Evolutionary conservation across 1,140 invertebrate genomes (phyloP), one percentile per base, ranked within the genome.

Genomic region (Diabrotica virgifera): DNA sequence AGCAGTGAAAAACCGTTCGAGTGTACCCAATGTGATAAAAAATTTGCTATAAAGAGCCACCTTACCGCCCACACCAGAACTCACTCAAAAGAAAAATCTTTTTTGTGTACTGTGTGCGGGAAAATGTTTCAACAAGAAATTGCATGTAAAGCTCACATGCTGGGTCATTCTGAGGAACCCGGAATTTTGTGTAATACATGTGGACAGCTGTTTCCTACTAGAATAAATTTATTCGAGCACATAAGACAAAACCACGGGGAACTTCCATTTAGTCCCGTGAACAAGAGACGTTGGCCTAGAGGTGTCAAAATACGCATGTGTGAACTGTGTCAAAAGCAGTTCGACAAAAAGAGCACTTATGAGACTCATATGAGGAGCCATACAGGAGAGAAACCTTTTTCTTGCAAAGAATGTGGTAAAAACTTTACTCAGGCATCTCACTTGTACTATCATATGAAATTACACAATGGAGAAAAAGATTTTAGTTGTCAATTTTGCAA

Each of bases 291-390:
- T 46, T 46, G 40, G 40, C 40, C 40, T 8, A 46, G n/a, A 46
- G 40, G 40, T 10, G 40, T 46, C n/a, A 46, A 5, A 46, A 46
- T n/a, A 10, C 40, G 40, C 8, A 46, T 46, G 40, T 46, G 40
- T n/a, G 40, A 46, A n/a, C n/a, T 46, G 40, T 46, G 40, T n/a
- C 40, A 46, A 46, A 46, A 46, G n/a, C 40, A 46, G n/a, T 46
- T 46, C n/a, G 40, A 63, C 55, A 64, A 46, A 60, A 71, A 63
- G 51, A 64, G 65, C 11, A 56, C 65, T 36, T 62, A 71, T 40
- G 88, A 87, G 74, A 86, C 87, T 72, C 87, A 90, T 70, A 76
- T 85, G 54, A 77, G 87, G 35, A 87, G 88, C n/a, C 89, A 90
- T 68, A 86, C 85, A 0, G 88, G 72, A 13, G 70, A 71, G 54